Evolutionary conservation across 2,797 vertebrate genomes (phyloP).

Genomic region (Crax fasciolata): DNA sequence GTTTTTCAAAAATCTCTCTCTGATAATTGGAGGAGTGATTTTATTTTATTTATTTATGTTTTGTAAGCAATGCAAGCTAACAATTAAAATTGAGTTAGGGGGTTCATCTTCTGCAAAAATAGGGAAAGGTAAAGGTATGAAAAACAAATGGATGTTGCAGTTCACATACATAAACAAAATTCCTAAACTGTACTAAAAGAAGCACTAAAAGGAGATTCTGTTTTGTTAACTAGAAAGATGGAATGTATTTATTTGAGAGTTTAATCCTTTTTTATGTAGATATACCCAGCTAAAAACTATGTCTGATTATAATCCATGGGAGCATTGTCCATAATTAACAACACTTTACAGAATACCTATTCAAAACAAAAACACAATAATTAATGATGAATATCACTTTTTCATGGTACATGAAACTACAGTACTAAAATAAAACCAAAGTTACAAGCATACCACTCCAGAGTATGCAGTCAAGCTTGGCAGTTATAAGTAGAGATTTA

Average conservation of each 20-base stretch:
- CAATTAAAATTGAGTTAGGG: neutral
- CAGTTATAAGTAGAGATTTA: slow-evolving; percentile 29
- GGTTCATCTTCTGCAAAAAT: neutral
- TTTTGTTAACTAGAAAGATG: neutral
- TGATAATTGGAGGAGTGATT: neutral
- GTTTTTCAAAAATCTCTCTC: neutral
- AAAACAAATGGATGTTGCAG: neutral
- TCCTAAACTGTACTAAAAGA: neutral
- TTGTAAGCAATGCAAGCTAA: neutral
- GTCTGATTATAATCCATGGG: neutral
- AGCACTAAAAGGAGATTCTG: neutral
- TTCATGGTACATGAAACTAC: neutral
- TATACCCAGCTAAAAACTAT: neutral
- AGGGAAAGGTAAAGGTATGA: neutral
- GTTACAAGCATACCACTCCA: neutral
- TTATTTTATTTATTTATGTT: neutral
- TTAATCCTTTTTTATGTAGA: neutral
- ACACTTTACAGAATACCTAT: neutral
- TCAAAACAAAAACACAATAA: neutral
- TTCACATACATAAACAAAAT: neutral
- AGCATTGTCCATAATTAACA: neutral
- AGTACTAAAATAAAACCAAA: neutral
- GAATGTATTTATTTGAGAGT: neutral
- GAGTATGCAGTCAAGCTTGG: neutral
- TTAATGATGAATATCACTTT: neutral